phyloP scores from a whole-genome alignment of 2,888 invertebrate genomes.

The Tenthredo mesomela region DNA sequence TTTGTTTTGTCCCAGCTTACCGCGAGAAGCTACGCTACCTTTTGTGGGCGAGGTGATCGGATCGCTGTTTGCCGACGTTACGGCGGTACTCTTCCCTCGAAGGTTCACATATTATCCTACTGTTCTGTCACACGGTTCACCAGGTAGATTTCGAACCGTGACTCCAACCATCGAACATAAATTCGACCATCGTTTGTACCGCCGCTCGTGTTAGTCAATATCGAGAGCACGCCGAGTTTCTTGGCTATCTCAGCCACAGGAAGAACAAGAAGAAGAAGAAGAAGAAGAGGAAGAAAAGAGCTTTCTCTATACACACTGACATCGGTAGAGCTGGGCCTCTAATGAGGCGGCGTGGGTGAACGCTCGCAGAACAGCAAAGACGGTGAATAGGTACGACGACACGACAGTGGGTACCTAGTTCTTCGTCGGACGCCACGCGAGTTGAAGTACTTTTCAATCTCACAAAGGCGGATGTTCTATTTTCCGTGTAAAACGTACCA shows the following conservation, averaged over 20 bases:
- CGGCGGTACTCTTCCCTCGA: conserved; percentile 49
- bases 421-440: background rate
- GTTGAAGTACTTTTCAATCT: conserved; percentile 11
- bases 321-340: conserved; percentile 58
- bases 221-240: conserved; percentile 58
- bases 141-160: conserved; percentile 51
- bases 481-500: background rate
- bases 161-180: conserved; percentile 57
- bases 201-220: conserved; percentile 66
- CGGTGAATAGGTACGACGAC: conserved; percentile 56
- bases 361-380: conserved; percentile 59
- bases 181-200: conserved; percentile 64
- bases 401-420: conserved; percentile 5
- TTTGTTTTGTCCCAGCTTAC: conserved; percentile 1
- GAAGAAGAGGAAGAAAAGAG: background rate
- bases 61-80: conserved; percentile 66
- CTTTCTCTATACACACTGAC: background rate
- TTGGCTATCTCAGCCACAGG: conserved; percentile 58
- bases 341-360: conserved; percentile 72
- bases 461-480: conserved; percentile 32
- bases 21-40: conserved; percentile 60
- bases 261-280: background rate
- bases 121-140: conserved; percentile 51
- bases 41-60: conserved; percentile 64
- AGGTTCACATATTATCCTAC: conserved; percentile 50